Evolutionary conservation across 2,888 invertebrate species (phyloP).

Genomic region (Trachelus troglodyta): DNA sequence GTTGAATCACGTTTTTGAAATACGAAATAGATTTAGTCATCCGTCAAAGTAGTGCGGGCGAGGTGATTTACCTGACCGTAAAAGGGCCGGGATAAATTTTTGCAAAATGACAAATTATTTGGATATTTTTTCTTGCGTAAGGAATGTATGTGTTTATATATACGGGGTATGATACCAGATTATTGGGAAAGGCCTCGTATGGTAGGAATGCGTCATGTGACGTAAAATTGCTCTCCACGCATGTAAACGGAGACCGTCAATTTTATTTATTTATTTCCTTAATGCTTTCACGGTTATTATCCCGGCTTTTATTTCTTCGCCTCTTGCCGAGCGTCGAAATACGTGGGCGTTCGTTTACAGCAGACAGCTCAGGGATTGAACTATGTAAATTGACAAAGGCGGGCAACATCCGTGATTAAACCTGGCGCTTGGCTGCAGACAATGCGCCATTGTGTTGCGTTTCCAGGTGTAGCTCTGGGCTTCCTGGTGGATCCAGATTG

Average conservation of each 20-base stretch:
- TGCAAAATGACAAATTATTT: background rate
- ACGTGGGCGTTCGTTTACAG: background rate
- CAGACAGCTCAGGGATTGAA: background rate
- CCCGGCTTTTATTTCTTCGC: background rate
- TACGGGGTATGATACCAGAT: background rate
- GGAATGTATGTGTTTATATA: background rate
- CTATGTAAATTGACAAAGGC: constrained; percentile 54
- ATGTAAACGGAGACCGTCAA: background rate
- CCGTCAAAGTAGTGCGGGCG: background rate
- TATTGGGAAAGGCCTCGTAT: background rate
- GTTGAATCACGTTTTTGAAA: background rate
- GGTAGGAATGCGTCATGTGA: background rate
- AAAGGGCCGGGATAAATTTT: background rate
- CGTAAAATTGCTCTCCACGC: background rate
- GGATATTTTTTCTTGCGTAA: background rate
- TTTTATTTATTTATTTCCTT: background rate
- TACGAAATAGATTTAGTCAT: background rate
- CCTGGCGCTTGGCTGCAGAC: constrained; percentile 46
- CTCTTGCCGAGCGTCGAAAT: background rate
- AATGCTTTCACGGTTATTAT: background rate
- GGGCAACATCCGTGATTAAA: constrained; percentile 55
- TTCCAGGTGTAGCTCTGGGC: constrained; percentile 48
- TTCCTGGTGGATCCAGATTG: constrained; percentile 13
- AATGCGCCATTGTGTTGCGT: constrained; percentile 51
- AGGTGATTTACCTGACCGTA: background rate